Evolutionary conservation across 2,888 invertebrate species (phyloP), one percentile per base, ranked within the genome.

Genomic region (Neoaliturus tenellus): DNA sequence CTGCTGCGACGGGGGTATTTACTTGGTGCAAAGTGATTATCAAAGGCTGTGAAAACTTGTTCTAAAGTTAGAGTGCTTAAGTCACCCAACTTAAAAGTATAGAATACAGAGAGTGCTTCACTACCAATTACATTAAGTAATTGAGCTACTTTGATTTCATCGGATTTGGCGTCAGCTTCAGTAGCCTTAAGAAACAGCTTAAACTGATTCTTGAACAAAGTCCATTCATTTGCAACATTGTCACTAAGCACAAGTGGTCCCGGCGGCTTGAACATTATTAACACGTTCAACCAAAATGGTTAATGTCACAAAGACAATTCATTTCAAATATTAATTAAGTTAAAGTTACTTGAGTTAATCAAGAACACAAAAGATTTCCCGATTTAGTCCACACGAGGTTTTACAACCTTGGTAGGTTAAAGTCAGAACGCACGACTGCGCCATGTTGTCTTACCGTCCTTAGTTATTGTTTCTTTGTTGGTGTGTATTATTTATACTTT

Each of bases 101-200:
- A 41, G 44, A 62, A 81, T 14, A 81, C 39, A 20, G 35, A 6
- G 4, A 41, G 41, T 0, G 81, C 81, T 10, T 81, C 81, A 8
- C 39, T 25, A 6, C 81, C 41, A 33, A 81, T 81, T 14, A 81
- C 67, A 81, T 81, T 67, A 0, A 81, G 25, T 14, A 81, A 51
- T 33, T 81, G 81, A 35, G 58, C 81, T 28, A 62, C 67, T 67
- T 81, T 39, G 0, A 81, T 35, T 39, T 41, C 39, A 17, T 81
- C 81, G 25, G 51, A 25, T 67, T 81, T 81, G 23, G 8, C 44
- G 2, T 81, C 67, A 28, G 62, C 25, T 41, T 81, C 81, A 8
- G 67, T 58, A 2, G 44, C 44, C 17, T 44, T 44, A 14, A 44
- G 44, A 17, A 44, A 44, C 17, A 44, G 17, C 6, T n/a, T 14